phyloP scores from a whole-genome alignment of 2,113 vertebrate species.

The Eubucco bourcierii region DNA sequence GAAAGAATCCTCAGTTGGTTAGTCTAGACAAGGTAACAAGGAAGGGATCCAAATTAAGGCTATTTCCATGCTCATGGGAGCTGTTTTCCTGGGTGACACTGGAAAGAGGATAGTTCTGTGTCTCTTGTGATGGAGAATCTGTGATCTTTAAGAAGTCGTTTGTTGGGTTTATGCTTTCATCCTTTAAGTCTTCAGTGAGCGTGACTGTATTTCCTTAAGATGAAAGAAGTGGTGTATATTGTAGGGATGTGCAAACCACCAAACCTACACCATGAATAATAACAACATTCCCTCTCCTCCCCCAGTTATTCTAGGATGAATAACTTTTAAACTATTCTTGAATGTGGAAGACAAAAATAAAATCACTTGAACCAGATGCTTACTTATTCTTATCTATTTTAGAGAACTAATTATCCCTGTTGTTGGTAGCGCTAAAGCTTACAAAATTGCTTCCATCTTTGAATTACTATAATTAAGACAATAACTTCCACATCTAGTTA shows the following conservation, averaged over 20 bases:
- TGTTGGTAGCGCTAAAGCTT: constrained; percentile 66
- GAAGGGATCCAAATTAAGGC: not conserved
- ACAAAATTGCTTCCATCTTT: constrained; percentile 72
- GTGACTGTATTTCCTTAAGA: not conserved
- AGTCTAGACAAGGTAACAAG: not conserved
- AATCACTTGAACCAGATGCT: constrained; percentile 65
- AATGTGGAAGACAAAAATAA: not conserved
- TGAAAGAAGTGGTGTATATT: not conserved
- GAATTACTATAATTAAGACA: constrained; percentile 82
- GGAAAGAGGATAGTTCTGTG: not conserved
- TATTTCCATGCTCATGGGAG: not conserved
- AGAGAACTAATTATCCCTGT: constrained; percentile 75
- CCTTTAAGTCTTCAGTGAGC: not conserved
- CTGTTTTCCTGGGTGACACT: not conserved
- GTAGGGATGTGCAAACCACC: not conserved
- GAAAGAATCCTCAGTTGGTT: not conserved
- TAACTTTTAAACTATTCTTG: constrained; percentile 60
- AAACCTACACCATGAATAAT: constrained; percentile 6
- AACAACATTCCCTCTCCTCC: not conserved
- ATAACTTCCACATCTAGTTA: constrained; percentile 75
- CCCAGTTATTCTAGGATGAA: constrained; percentile 49
- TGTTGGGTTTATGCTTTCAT: not conserved
- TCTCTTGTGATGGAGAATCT: not conserved
- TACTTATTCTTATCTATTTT: constrained; percentile 70
- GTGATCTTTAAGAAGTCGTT: not conserved